Conservation (phyloP, 2,113 vertebrate species). For the Diadophis punctatus region DNA sequence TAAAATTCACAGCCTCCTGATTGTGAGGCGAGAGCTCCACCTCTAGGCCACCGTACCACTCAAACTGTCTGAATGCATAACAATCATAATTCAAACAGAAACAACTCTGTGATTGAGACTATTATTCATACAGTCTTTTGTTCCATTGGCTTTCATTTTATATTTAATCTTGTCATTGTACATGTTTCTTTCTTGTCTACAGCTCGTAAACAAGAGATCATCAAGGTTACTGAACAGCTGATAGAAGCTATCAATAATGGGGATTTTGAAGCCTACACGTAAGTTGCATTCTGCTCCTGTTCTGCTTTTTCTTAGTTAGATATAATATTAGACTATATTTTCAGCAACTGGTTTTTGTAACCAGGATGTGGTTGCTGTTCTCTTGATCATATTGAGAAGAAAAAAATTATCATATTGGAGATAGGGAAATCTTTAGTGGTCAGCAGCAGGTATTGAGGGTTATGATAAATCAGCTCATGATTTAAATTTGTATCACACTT, state of each 20-base stretch:
- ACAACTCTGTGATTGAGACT: background rate
- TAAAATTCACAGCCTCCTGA: no score
- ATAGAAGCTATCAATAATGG: constrained; percentile 98
- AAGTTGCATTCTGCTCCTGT: constrained; percentile 56
- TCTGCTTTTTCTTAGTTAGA: background rate
- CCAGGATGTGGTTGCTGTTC: background rate
- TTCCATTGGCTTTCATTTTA: constrained; percentile 8
- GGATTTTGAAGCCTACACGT: constrained; percentile 99
- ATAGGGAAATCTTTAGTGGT: background rate
- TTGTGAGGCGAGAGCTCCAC: no score
- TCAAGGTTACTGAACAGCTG: constrained; percentile 95
- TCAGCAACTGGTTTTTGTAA: background rate
- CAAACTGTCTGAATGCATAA: background rate
- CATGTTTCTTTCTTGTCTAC: constrained; percentile 34
- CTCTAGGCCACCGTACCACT: no score
- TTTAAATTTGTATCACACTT: background rate
- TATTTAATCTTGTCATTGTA: background rate
- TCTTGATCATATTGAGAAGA: background rate
- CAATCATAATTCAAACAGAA: background rate
- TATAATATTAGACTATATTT: background rate
- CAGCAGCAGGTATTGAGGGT: background rate
- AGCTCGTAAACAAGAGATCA: constrained; percentile 98
- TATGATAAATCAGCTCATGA: background rate
- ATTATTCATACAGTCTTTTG: constrained; percentile 20
- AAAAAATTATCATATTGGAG: background rate